A percentile compares a stretch with the other conserved stretches of the same genome.
phyloP scores from a whole-genome alignment of 2,797 vertebrate genomes.

The Pygocentrus nattereri region DNA sequence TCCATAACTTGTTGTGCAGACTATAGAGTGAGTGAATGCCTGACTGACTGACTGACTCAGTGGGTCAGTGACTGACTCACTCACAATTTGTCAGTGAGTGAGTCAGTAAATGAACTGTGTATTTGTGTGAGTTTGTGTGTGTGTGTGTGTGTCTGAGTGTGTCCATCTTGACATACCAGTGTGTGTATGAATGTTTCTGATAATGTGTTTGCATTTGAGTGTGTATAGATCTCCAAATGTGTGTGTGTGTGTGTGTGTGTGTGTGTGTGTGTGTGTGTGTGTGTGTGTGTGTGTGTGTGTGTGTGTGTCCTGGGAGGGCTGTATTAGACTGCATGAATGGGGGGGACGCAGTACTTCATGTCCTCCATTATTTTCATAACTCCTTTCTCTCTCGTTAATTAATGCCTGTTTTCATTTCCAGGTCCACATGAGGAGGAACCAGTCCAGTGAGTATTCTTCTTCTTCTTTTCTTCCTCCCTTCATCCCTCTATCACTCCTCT shows the following conservation, averaged over 20 bases:
- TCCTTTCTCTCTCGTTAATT: constrained; percentile 61
- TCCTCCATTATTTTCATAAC: constrained; percentile 50
- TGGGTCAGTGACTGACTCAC: too few species aligned
- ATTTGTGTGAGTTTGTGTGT: constrained; percentile 9
- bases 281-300: constrained; percentile 18
- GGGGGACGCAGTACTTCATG: constrained; percentile 37
- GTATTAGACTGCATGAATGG: constrained; percentile 40
- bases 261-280: constrained; percentile 19
- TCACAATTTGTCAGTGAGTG: too few species aligned
- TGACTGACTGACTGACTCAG: too few species aligned
- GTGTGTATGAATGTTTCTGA: background rate
- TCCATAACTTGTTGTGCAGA: too few species aligned
- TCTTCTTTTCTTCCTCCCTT: constrained; percentile 22
- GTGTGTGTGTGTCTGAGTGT: background rate
- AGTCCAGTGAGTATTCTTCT: constrained; percentile 91
- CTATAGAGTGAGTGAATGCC: too few species aligned
- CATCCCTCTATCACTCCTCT: constrained; percentile 42
- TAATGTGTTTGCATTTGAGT: constrained; percentile 15
- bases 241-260: constrained; percentile 11
- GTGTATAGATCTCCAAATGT: too few species aligned
- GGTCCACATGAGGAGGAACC: constrained; percentile 93
- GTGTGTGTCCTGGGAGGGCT: constrained; percentile 32
- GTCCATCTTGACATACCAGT: background rate
- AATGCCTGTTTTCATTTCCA: constrained; percentile 76
- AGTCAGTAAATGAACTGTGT: too few species aligned